These are phyloP conservation scores for Ctenomys sociabilis DNA, from an alignment of 2,113 vertebrate genomes.

Conservation along the genomic window DNA sequence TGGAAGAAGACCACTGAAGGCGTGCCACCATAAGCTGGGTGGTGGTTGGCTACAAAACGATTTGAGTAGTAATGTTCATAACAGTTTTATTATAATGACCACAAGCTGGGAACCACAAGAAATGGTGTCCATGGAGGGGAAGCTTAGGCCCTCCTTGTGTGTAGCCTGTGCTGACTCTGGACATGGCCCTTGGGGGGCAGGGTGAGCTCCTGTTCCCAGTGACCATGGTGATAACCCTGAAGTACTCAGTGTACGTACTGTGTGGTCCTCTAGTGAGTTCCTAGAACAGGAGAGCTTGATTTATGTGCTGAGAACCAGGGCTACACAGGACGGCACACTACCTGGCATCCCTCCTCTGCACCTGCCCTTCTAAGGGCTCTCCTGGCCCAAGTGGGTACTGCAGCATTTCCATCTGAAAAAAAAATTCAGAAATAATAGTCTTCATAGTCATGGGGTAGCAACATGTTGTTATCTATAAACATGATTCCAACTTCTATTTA, in stretches of 20 bases:
- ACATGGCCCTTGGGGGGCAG: too few species aligned
- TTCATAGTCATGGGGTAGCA: background rate
- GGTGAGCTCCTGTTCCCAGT: too few species aligned
- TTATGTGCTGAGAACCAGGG: too few species aligned
- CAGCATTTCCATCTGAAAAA: accelerated
- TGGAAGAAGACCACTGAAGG: background rate
- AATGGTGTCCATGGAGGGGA: background rate
- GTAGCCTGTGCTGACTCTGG: too few species aligned
- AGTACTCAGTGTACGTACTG: background rate
- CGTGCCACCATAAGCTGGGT: background rate
- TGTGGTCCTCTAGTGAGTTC: background rate
- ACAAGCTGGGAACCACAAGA: background rate
- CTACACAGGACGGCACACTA: background rate
- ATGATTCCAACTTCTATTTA: background rate
- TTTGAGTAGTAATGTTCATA: background rate
- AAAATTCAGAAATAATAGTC: background rate
- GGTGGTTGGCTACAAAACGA: background rate
- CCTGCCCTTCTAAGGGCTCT: background rate
- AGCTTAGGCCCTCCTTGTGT: background rate
- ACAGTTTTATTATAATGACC: background rate
- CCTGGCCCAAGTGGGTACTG: background rate
- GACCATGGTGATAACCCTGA: background rate
- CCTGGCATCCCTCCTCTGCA: background rate
- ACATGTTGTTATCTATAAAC: background rate
- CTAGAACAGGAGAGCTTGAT: background rate